Evolutionary conservation across 2,797 vertebrate genomes (phyloP).

Genomic region (Molothrus aeneus): DNA sequence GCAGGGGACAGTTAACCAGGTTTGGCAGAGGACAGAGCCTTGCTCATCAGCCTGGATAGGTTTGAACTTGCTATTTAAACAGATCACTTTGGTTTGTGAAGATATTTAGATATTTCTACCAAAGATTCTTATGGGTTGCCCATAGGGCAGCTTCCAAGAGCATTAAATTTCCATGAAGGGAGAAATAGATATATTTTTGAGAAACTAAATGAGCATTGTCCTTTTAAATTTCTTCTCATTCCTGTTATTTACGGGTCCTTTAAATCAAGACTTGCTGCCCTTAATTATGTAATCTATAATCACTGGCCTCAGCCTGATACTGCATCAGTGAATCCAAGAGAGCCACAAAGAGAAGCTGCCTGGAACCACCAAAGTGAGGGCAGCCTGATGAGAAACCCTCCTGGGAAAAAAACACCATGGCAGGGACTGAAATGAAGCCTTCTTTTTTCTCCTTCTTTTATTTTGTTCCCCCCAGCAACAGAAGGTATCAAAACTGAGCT

Average conservation of each 20-base stretch:
- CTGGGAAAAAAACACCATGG: neutral
- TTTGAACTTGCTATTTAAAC: neutral
- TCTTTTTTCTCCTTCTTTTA: neutral
- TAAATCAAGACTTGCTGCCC: conserved; percentile 42
- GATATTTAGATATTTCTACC: neutral
- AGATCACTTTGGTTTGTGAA: neutral
- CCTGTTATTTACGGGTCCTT: conserved; percentile 35
- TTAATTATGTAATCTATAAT: conserved; percentile 59
- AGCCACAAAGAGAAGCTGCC: neutral
- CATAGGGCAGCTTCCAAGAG: neutral
- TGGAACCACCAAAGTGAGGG: conserved; percentile 40
- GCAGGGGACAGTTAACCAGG: neutral
- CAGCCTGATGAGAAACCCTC: conserved; percentile 55
- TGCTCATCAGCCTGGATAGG: neutral
- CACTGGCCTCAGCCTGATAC: conserved; percentile 28
- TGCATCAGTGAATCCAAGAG: conserved; percentile 47
- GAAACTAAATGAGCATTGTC: neutral
- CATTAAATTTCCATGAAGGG: conserved; percentile 8
- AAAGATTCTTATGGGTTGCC: conserved; percentile 6
- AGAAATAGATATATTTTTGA: neutral
- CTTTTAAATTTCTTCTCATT: conserved; percentile 28
- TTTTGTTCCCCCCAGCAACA: neutral
- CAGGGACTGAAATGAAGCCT: neutral
- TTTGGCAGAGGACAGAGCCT: neutral
- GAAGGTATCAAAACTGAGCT: conserved; percentile 52